Base-by-base conservation (phyloP, 2,113 vertebrate genomes). In the Pantherophis guttatus region DNA sequence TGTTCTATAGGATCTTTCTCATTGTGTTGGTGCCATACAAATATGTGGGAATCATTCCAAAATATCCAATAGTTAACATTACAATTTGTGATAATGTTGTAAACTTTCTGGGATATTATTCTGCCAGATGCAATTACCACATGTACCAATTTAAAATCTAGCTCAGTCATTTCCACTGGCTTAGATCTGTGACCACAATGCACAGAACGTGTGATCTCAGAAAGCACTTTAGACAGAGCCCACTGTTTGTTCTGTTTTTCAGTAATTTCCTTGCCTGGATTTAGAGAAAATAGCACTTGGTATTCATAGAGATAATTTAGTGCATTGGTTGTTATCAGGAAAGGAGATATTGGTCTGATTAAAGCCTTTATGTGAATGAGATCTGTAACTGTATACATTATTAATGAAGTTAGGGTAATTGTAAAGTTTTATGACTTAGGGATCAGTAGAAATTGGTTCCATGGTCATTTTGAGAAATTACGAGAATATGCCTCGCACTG, bases 401-500 rank as follows among this genome's bases (percentile, higher is more conserved):
- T 99, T 99, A 98, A 99, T 98, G 98, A 99, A 98, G 97, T 98
- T 97, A 87, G 96, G 97, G 98, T 98, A 98, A 99, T 99, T 99
- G 98, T 98, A 94, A 98, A 98, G 97, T 98, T 99, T 98, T 98
- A 99, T 98, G 98, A 98, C 97, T 98, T 97, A 96, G 96, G 96
- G 97, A 98, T 98, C 98, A 96, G 95, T 98, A 97, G 97, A 98
- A 99, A 99, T 99, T 98, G 97, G 98, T 98, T 99, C 98, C 97
- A 98, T 98, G 98, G 98, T 98, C 98, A 98, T 98, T 98, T 98
- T 98, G 98, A 99, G 98, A 98, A 98, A 99, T 99, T 97, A 99
- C 96, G 95, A 97, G 98, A 98, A 97, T 98, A 97, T 97, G 98
- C 98, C 97, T 98, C 97, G 97, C 97, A 94, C 97, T 88, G 96